phyloP scores from a whole-genome alignment of 2,888 invertebrate species.

The Aelia acuminata region DNA sequence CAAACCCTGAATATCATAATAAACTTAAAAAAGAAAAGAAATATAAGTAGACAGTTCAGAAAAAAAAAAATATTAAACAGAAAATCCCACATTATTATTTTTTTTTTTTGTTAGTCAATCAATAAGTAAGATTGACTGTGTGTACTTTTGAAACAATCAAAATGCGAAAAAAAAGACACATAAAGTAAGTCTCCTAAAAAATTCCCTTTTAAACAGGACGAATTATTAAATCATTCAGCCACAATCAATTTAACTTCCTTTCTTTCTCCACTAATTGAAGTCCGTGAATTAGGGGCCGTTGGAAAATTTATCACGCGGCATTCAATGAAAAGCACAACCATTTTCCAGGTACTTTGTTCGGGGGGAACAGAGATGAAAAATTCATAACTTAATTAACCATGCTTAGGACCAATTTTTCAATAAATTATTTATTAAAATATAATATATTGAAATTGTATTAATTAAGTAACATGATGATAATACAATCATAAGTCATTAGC shows the following conservation, averaged over 20 bases:
- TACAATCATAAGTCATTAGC: too few species aligned
- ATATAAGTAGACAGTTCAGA: too few species aligned
- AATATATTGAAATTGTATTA: too few species aligned
- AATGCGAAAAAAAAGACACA: neutral
- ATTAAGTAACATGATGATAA: too few species aligned
- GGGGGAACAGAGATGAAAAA: neutral
- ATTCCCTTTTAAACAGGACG: neutral
- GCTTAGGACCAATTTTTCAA: neutral
- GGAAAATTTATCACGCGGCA: neutral
- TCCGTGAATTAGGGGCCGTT: neutral
- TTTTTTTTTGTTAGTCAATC: too few species aligned
- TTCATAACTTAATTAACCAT: neutral
- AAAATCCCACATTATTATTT: too few species aligned
- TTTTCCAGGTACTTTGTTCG: neutral
- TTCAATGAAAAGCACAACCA: neutral
- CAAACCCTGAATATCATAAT: neutral
- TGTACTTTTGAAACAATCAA: too few species aligned
- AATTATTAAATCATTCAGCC: neutral
- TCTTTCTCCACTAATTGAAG: constrained; percentile 11
- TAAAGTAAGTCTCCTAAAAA: neutral
- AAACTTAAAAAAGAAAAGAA: neutral
- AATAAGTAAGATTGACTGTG: too few species aligned
- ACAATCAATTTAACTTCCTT: constrained; percentile 1
- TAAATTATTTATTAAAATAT: too few species aligned
- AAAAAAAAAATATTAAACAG: too few species aligned